These are phyloP conservation scores for Eupristina koningsbergeri DNA, from an alignment of 1,140 invertebrate species.

Conservation along the genomic window DNA sequence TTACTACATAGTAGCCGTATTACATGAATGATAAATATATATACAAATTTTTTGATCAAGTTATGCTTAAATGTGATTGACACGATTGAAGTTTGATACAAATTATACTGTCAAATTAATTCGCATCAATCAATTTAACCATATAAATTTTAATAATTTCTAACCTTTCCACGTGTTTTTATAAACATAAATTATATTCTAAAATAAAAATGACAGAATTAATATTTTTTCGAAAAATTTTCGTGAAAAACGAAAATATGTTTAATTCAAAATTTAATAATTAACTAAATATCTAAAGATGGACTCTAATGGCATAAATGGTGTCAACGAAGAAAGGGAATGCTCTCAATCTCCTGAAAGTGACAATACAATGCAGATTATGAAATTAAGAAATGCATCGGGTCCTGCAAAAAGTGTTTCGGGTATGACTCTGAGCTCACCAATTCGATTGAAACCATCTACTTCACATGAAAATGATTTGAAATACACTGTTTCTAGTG, in stretches of 20 bases:
- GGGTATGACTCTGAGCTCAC: not conserved
- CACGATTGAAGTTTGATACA: not conserved
- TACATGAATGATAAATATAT: too few species aligned
- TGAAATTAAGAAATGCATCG: slow-evolving; percentile 18
- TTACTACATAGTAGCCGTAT: too few species aligned
- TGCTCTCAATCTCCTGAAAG: not conserved
- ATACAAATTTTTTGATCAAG: not conserved
- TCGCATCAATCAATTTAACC: not conserved
- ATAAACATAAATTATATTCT: not conserved
- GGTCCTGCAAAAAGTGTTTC: not conserved
- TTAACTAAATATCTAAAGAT: slow-evolving; percentile 6
- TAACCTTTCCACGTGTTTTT: not conserved
- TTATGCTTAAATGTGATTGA: not conserved
- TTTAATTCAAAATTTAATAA: not conserved
- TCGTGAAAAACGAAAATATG: not conserved
- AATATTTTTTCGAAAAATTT: not conserved
- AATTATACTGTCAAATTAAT: not conserved
- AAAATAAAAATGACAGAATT: not conserved
- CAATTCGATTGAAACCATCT: not conserved
- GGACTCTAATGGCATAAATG: not conserved
- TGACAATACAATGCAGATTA: slow-evolving; percentile 1
- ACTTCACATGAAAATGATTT: not conserved
- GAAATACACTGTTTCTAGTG: slow-evolving; percentile 10
- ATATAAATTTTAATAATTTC: not conserved
- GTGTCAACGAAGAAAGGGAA: not conserved